These are phyloP conservation scores for Brachionichthys hirsutus DNA, from an alignment of 2,113 vertebrate species.

Conservation along the genomic window DNA sequence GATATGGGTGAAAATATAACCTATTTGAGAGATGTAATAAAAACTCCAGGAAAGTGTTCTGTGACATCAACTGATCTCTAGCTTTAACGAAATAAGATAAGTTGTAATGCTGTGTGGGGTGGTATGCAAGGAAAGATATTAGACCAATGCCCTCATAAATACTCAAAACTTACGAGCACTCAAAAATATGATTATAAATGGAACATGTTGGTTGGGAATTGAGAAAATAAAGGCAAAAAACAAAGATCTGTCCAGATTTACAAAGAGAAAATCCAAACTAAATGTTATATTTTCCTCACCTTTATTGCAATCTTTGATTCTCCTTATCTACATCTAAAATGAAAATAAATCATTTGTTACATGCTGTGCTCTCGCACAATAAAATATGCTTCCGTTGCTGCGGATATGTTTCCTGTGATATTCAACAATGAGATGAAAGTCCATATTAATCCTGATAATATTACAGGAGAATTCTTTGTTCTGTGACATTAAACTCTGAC, in stretches of 20 bases:
- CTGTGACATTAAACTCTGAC: not conserved
- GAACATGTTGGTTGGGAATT: not conserved
- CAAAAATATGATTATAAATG: not conserved
- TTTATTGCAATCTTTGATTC: constrained; percentile 2
- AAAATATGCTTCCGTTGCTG: not conserved
- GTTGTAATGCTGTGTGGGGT: not conserved
- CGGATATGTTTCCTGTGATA: not conserved
- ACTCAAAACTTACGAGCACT: not conserved
- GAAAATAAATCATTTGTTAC: constrained; percentile 7
- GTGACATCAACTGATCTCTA: constrained; percentile 11
- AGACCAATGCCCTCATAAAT: not conserved
- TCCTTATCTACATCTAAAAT: constrained; percentile 6
- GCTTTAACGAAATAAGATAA: not conserved
- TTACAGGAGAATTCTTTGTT: not conserved
- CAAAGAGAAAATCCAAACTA: constrained; percentile 1
- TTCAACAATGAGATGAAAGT: no score
- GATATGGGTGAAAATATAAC: no score
- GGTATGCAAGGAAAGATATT: not conserved
- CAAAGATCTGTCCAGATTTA: not conserved
- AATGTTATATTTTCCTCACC: not conserved
- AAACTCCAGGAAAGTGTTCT: not conserved
- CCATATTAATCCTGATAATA: no score
- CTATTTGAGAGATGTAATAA: not conserved
- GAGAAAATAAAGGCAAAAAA: not conserved
- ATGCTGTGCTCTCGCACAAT: not conserved